Conservation (phyloP, 2,113 vertebrate genomes). For the Microcebus lehilahytsara region DNA sequence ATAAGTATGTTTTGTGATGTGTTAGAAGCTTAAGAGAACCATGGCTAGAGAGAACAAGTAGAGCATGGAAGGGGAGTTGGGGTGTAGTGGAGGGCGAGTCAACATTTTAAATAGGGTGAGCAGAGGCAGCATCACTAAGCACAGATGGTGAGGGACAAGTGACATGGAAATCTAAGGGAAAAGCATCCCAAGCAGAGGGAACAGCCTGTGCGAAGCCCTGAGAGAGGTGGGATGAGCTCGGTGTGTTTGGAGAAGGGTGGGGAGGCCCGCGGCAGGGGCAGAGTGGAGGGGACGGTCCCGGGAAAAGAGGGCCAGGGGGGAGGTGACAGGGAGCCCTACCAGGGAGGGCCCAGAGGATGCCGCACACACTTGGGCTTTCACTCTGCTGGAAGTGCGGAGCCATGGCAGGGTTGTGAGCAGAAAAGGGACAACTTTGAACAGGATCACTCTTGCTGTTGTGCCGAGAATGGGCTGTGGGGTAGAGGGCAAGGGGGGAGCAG, state of each 20-base stretch:
- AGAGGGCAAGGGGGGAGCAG: accelerated
- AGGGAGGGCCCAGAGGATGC: accelerated
- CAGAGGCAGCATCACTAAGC: not conserved
- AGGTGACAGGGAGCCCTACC: not conserved
- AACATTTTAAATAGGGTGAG: not conserved
- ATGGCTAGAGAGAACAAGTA: not conserved
- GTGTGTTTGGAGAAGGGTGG: not conserved
- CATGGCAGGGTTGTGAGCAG: not conserved
- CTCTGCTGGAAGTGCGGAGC: not conserved
- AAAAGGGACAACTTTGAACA: not conserved
- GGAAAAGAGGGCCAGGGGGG: not conserved
- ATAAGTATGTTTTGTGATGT: not conserved
- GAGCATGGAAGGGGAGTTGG: not conserved
- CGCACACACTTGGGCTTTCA: not conserved
- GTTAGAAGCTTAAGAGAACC: not conserved
- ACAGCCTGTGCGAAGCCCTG: not conserved
- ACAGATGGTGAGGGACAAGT: not conserved
- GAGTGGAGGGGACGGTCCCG: not conserved
- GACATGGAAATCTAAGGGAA: not conserved
- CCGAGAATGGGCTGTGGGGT: not conserved
- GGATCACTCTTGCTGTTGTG: not conserved
- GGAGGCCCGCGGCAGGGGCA: accelerated
- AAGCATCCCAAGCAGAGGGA: not conserved
- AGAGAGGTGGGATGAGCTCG: not conserved
- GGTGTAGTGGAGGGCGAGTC: accelerated